Percentiles rank a stretch among this genome's conserved stretches.
phyloP scores from a whole-genome alignment of 2,888 invertebrate species.

The Idaea straminata region DNA sequence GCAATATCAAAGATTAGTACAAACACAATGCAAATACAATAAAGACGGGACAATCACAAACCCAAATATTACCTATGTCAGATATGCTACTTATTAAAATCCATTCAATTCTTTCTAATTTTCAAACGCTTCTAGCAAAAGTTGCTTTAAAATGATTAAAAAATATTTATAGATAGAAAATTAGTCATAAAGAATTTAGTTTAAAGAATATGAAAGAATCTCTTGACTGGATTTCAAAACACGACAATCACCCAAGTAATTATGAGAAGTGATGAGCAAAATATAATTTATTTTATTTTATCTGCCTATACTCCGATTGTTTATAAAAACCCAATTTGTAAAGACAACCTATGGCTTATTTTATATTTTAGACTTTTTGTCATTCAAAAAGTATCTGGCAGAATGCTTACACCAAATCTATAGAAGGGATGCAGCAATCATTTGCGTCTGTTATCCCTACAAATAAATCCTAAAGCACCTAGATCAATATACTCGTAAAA shows the following conservation, averaged over 20 bases:
- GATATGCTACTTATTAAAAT: neutral
- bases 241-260: neutral
- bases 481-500: too few relatives aligned
- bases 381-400: neutral
- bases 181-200: too few relatives aligned
- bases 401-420: neutral
- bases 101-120: too few relatives aligned
- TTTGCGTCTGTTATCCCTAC: neutral
- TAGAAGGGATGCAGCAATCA: neutral
- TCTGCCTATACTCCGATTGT: neutral
- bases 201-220: too few relatives aligned
- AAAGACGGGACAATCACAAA: constrained; percentile 1
- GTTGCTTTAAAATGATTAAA: too few relatives aligned
- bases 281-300: neutral
- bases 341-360: neutral
- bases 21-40: neutral
- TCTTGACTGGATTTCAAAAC: neutral
- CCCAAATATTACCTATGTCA: neutral
- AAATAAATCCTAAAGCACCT: neutral
- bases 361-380: neutral
- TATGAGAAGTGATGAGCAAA: neutral
- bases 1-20: neutral
- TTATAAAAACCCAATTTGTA: neutral
- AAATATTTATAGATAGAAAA: too few relatives aligned
- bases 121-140: too few relatives aligned